Evolutionary conservation across 2,797 vertebrate species (phyloP).

Genomic region (Podargus strigoides): DNA sequence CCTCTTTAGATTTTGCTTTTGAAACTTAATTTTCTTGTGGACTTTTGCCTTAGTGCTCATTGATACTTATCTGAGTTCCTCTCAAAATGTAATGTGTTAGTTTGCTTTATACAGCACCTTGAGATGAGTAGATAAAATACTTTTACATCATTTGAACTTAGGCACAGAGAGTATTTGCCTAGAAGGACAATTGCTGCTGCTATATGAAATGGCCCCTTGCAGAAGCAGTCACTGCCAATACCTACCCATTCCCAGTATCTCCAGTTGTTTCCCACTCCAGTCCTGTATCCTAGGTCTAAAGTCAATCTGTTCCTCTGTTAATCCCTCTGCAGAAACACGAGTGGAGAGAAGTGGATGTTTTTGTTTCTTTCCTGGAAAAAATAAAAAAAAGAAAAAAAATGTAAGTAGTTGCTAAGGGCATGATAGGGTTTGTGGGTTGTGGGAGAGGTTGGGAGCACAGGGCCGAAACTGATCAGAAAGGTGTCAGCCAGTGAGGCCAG

Average conservation of each 20-base stretch:
- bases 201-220: rapidly evolving
- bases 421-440: not conserved
- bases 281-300: not conserved
- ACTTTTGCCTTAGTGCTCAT: not conserved
- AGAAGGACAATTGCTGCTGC: not conserved
- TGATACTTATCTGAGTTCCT: not conserved
- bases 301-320: not conserved
- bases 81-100: not conserved
- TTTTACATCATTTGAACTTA: not conserved
- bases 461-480: not conserved
- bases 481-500: not conserved
- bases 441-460: not conserved
- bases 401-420: not conserved
- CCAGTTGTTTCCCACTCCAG: not conserved
- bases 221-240: not conserved
- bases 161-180: not conserved
- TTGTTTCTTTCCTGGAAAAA: not conserved
- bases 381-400: not conserved
- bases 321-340: not conserved
- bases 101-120: not conserved
- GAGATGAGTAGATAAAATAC: not conserved
- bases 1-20: not conserved
- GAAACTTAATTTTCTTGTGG: not conserved
- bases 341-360: not conserved
- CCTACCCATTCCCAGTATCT: not conserved